A percentile compares a stretch with the other conserved stretches of the same genome.
Evolutionary conservation across 1,140 invertebrate genomes (phyloP).

Genomic region (Procambarus clarkii): DNA sequence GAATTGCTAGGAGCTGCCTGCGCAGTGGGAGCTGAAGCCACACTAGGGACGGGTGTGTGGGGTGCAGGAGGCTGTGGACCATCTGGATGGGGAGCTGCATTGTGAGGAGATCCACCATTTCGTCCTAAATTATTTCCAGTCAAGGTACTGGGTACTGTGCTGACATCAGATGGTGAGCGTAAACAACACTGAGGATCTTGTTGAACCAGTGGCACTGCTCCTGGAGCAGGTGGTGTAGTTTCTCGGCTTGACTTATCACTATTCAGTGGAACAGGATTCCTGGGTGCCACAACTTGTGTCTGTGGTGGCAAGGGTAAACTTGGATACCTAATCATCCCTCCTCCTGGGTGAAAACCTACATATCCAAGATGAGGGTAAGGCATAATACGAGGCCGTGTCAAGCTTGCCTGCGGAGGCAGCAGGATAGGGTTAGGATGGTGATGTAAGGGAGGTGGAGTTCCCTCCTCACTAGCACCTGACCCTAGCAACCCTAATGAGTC

Average conservation of each 20-base stretch:
- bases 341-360: conserved; percentile 40
- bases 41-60: conserved; percentile 54
- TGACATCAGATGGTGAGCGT: conserved; percentile 40
- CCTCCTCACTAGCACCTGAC: conserved; percentile 65
- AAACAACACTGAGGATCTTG: conserved; percentile 57
- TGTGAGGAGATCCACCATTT: conserved; percentile 60
- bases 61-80: conserved; percentile 46
- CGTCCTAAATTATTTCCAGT: conserved; percentile 51
- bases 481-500: conserved; percentile 32
- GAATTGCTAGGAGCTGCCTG: conserved; percentile 47
- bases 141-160: conserved; percentile 27
- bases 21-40: conserved; percentile 42
- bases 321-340: conserved; percentile 54
- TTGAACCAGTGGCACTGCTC: conserved; percentile 40
- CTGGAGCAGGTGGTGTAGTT: conserved; percentile 59
- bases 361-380: conserved; percentile 55
- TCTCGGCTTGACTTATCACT: conserved; percentile 59
- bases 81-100: conserved; percentile 40
- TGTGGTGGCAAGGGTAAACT: conserved; percentile 48
- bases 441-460: conserved; percentile 61
- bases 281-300: conserved; percentile 32
- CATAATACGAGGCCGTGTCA: conserved; percentile 52
- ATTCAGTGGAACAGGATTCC: conserved; percentile 52
- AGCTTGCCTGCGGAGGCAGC: conserved; percentile 47
- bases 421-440: conserved; percentile 60